Conservation (phyloP, 2,797 vertebrate species). For the Allobates femoralis region DNA sequence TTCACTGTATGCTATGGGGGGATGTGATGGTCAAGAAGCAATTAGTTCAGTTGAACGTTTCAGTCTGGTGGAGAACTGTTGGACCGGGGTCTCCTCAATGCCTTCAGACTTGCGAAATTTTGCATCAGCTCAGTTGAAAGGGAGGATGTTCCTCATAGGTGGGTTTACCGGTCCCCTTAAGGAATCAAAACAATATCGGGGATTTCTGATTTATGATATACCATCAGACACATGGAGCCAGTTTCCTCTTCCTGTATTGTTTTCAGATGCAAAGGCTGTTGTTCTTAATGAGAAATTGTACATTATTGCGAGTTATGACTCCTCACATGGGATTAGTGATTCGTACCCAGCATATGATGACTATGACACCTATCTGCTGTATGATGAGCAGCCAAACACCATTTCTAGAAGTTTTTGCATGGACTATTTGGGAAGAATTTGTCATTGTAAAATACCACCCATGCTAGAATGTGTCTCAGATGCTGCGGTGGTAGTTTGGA, state of each 20-base stretch:
- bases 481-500: slow-evolving; percentile 83
- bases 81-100: slow-evolving; percentile 69
- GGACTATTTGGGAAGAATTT: slow-evolving; percentile 74
- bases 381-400: slow-evolving; percentile 73
- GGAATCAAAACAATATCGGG: slow-evolving; percentile 64
- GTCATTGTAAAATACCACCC: slow-evolving; percentile 75
- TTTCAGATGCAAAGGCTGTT: slow-evolving; percentile 77
- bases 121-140: slow-evolving; percentile 75
- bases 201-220: slow-evolving; percentile 83
- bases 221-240: slow-evolving; percentile 78
- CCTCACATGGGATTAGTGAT: not conserved
- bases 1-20: slow-evolving; percentile 80
- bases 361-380: slow-evolving; percentile 73
- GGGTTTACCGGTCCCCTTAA: slow-evolving; percentile 80
- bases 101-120: slow-evolving; percentile 81
- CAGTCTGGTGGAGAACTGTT: slow-evolving; percentile 71
- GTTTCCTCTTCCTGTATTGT: slow-evolving; percentile 76
- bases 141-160: slow-evolving; percentile 81
- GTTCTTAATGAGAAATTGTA: slow-evolving; percentile 82
- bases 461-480: slow-evolving; percentile 80
- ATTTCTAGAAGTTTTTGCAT: slow-evolving; percentile 83
- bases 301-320: slow-evolving; percentile 76
- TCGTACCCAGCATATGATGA: slow-evolving; percentile 72
- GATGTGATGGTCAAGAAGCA: slow-evolving; percentile 78
- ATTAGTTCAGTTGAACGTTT: slow-evolving; percentile 80